Evolutionary conservation across 2,113 vertebrate genomes (phyloP).

Genomic region (Gymnogyps californianus): DNA sequence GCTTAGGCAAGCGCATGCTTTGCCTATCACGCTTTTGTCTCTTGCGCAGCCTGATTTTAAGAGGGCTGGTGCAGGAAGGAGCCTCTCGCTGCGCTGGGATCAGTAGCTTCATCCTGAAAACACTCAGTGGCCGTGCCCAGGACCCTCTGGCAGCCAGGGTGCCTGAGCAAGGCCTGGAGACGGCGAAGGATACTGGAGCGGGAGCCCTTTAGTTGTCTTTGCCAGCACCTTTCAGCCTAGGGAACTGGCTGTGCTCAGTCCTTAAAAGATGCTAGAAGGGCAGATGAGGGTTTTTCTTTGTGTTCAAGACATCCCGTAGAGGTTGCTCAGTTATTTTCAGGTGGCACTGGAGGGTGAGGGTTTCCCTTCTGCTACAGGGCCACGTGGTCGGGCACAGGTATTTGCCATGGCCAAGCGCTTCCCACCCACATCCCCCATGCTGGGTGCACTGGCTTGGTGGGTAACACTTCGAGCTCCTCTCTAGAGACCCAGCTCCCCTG

Average conservation of each 20-base stretch:
- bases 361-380: neutral
- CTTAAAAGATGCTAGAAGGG: neutral
- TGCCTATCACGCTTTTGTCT: fast-evolving
- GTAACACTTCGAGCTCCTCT: neutral
- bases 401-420: neutral
- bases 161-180: neutral
- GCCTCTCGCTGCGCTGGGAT: neutral
- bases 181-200: neutral
- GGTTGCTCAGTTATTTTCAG: neutral
- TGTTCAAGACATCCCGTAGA: neutral
- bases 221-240: neutral
- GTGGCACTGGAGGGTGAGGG: neutral
- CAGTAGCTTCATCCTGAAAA: neutral
- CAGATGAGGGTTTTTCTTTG: neutral
- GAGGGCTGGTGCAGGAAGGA: neutral
- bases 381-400: neutral
- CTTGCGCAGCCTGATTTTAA: neutral
- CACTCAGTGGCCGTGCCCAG: neutral
- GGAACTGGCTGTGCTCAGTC: neutral
- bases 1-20: neutral
- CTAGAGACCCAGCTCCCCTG: neutral
- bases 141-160: neutral
- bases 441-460: neutral
- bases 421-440: fast-evolving
- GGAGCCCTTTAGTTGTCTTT: neutral